These are phyloP conservation scores for Acanthochromis polyacanthus DNA, from an alignment of 2,113 vertebrate genomes.

Conservation along the genomic window DNA sequence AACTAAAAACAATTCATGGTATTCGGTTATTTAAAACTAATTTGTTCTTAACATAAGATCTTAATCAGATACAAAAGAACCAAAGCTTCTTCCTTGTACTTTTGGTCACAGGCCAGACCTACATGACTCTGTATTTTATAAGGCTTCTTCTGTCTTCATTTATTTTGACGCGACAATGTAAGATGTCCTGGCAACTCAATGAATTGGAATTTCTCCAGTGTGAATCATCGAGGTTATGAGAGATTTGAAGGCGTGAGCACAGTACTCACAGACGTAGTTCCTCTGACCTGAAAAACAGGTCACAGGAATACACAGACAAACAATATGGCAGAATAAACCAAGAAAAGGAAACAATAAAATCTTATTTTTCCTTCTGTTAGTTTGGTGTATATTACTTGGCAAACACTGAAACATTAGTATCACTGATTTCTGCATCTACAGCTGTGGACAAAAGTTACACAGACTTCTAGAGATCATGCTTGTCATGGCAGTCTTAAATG, in stretches of 20 bases:
- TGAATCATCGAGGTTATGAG: conserved; percentile 95
- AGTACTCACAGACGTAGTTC: conserved; percentile 95
- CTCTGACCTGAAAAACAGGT: conserved; percentile 86
- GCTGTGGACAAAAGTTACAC: too few species aligned
- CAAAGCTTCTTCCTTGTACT: not conserved
- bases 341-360: too few species aligned
- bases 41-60: too few species aligned
- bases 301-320: not conserved
- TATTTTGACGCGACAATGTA: not conserved
- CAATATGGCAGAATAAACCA: not conserved
- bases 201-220: conserved; percentile 92
- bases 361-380: not conserved
- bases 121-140: not conserved
- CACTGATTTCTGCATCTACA: too few species aligned
- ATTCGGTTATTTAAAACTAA: too few species aligned
- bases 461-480: too few species aligned
- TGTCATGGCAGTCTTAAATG: too few species aligned
- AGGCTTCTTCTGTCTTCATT: not conserved
- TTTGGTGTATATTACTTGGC: not conserved
- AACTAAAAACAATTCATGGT: too few species aligned
- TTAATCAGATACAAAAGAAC: too few species aligned
- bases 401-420: not conserved
- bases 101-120: not conserved
- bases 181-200: conserved; percentile 83
- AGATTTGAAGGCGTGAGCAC: conserved; percentile 94